Base-by-base conservation (phyloP, 2,888 invertebrate genomes). In the Anodontia alba region DNA sequence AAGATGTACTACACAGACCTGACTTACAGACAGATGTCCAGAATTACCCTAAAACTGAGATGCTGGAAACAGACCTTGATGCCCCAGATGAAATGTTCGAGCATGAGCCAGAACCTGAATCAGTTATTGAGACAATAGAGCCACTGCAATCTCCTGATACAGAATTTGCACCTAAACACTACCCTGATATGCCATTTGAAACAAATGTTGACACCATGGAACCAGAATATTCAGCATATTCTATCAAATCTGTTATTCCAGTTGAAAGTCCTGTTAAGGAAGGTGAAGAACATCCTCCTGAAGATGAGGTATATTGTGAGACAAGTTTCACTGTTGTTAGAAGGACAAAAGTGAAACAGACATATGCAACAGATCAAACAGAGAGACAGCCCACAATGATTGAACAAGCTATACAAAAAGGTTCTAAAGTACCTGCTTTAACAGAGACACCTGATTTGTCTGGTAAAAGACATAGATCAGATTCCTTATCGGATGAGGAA, bases 261-360 rank as follows among this genome's bases (percentile, higher is more conserved):
- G 82, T 82, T 36, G 86, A 88, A 80, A 75, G 46, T 36, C 54
- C 43, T 69, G 70, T 67, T 15, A 54, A 57, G 15, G 74, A 78
- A 49, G 81, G 81, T 23, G 77, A 81, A 54, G 76, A 74, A 29
- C 49, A 51, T 23, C 83, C 82, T 36, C 80, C 87, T n/a, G 79
- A 83, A 57, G 84, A 87, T 78, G 83, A 84, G 70, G 88, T 86
- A 17, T 79, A 83, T 54, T 83, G 82, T 73, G 80, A 82, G 77
- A 83, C 85, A 57, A 76, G 82, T 23, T 68, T 82, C 0, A 82
- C 85, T 26, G 85, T 85, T 54, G 76, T 85, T 23, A 62, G 82
- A 26, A 76, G 85, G 23, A 82, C 81, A 0, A 85, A 80, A 49
- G 82, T 85, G 0, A 85, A 85, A 36, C 85, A 85, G 36, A 73